Conservation (phyloP, 2,113 vertebrate genomes). For the Desmodus rotundus region DNA sequence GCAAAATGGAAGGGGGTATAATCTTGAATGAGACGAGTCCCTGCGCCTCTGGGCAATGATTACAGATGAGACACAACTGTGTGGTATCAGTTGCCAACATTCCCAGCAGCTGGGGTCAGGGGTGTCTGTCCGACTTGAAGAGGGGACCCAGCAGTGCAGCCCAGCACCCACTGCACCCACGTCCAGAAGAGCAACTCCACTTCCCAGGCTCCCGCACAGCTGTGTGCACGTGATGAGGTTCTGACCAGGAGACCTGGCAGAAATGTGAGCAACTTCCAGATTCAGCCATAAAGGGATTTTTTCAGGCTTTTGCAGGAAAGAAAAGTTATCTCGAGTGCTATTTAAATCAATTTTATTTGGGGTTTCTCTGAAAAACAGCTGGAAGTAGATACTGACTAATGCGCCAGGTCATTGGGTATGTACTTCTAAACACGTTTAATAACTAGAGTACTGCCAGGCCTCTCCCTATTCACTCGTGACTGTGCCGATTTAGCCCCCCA, state of each 20-base stretch:
- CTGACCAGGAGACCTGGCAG: background rate
- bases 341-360: background rate
- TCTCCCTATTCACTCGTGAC: background rate
- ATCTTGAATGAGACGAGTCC: background rate
- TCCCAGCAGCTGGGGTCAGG: background rate
- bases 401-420: background rate
- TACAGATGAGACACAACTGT: background rate
- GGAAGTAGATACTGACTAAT: background rate
- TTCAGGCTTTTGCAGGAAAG: background rate
- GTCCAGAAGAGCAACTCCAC: background rate
- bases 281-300: background rate
- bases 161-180: background rate
- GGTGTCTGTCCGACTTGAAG: background rate
- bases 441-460: background rate
- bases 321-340: background rate
- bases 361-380: background rate
- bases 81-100: rapidly evolving
- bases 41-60: background rate
- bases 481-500: background rate
- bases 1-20: background rate
- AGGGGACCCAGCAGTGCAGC: no score
- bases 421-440: background rate
- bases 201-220: background rate
- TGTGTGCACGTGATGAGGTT: rapidly evolving
- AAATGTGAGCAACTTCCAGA: background rate